A percentile compares a stretch with the other conserved stretches of the same genome.
Evolutionary conservation across 2,113 vertebrate species (phyloP).

Genomic region (Elephas maximus): DNA sequence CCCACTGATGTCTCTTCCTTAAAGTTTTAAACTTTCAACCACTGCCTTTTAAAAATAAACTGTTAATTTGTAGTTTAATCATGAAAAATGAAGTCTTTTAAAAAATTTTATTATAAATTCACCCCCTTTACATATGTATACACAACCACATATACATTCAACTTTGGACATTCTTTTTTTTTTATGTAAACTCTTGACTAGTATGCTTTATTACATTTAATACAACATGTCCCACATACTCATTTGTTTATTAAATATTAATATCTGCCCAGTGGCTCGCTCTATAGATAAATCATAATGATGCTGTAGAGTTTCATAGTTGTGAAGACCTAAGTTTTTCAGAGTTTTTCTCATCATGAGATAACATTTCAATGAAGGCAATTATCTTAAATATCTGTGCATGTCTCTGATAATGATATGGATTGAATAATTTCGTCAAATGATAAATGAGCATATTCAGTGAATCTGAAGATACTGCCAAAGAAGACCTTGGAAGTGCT

Average conservation of each 20-base stretch:
- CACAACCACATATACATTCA: accelerated
- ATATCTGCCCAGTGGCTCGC: neutral
- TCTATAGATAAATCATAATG: neutral
- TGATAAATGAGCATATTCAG: neutral
- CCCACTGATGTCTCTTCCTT: neutral
- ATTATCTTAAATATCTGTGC: neutral
- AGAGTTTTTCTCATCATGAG: neutral
- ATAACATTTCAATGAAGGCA: neutral
- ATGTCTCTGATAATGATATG: neutral
- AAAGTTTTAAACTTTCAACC: neutral
- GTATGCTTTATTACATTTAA: neutral
- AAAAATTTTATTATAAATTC: neutral
- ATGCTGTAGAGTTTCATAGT: neutral
- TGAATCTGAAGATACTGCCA: neutral
- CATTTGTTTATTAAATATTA: neutral
- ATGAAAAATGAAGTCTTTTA: neutral
- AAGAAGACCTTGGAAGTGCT: neutral
- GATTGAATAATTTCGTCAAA: neutral
- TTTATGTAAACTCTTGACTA: neutral
- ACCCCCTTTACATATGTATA: neutral
- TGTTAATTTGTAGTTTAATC: neutral
- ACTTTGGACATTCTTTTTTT: neutral
- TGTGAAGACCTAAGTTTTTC: neutral
- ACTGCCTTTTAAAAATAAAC: neutral
- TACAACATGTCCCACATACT: neutral